phyloP scores from a whole-genome alignment of 2,113 vertebrate genomes.

The Coptodon rendalli region DNA sequence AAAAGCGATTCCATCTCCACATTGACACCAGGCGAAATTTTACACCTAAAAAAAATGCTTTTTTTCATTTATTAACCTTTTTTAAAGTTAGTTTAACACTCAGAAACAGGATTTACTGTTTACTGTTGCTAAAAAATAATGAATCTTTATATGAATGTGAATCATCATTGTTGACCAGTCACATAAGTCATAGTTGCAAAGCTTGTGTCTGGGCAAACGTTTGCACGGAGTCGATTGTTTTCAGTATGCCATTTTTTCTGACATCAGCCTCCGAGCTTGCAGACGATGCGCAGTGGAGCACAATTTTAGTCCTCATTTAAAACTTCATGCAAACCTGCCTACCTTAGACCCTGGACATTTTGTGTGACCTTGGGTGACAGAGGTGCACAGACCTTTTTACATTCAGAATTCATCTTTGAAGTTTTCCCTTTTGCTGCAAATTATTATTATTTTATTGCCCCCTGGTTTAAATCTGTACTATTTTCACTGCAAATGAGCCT shows the following conservation, averaged over 20 bases:
- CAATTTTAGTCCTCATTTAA: not conserved
- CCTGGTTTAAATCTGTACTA: not conserved
- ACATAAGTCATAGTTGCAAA: not conserved
- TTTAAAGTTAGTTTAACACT: not conserved
- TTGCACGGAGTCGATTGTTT: not conserved
- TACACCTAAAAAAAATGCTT: not conserved
- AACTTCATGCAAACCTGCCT: not conserved
- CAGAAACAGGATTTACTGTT: not conserved
- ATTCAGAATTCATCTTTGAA: not conserved
- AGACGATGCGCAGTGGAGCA: accelerated
- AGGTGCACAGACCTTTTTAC: not conserved
- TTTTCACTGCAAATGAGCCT: not conserved
- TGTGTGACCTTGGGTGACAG: not conserved
- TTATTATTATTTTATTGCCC: not conserved
- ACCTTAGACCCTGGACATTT: not conserved
- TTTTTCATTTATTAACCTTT: not conserved
- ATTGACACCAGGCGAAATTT: accelerated
- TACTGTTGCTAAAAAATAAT: not conserved
- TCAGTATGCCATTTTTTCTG: not conserved
- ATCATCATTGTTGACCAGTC: not conserved
- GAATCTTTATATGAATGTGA: not conserved
- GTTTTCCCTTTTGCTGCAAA: not conserved
- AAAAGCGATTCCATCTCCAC: not conserved
- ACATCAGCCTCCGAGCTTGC: not conserved
- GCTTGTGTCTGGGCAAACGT: not conserved